These are phyloP conservation scores for Tachypleus tridentatus DNA, from an alignment of 1,140 invertebrate species.

Conservation along the genomic window DNA sequence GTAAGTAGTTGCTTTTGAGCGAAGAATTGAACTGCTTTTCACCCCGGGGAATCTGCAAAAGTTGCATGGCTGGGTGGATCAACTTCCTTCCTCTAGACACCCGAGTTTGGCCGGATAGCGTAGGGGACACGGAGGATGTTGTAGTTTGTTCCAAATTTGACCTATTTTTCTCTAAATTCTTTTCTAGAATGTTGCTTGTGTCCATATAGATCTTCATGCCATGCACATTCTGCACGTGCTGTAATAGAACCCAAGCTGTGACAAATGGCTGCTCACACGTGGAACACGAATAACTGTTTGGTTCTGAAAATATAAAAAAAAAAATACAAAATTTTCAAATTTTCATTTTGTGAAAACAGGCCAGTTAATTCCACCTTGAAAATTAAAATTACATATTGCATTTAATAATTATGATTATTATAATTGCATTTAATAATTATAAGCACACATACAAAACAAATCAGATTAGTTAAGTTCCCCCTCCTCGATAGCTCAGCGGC, in stretches of 20 bases:
- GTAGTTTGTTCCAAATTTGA: too few species aligned
- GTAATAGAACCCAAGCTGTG: conserved; percentile 85
- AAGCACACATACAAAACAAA: too few species aligned
- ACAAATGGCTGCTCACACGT: conserved; percentile 79
- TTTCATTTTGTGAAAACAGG: too few species aligned
- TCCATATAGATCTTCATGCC: conserved; percentile 86
- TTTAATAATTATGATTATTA: too few species aligned
- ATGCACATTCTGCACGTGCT: conserved; percentile 87
- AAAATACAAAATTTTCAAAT: conserved; percentile 1
- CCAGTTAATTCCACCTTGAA: too few species aligned
- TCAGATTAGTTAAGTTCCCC: too few species aligned
- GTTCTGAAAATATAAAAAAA: conserved; percentile 60
- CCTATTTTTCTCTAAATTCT: too few species aligned
- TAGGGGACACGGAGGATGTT: conserved; percentile 3
- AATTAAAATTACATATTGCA: too few species aligned
- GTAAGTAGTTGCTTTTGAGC: conserved; percentile 42
- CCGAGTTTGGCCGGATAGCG: neutral
- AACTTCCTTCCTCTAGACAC: too few species aligned
- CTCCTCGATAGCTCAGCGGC: too few species aligned
- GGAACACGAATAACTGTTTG: conserved; percentile 85
- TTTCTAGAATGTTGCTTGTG: conserved; percentile 22
- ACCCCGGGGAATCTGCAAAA: conserved; percentile 22
- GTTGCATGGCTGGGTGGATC: conserved; percentile 3
- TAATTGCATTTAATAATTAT: too few species aligned
- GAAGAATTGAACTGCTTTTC: conserved; percentile 28